Base-by-base conservation (phyloP, 2,113 vertebrate genomes). In the Lutjanus erythropterus region DNA sequence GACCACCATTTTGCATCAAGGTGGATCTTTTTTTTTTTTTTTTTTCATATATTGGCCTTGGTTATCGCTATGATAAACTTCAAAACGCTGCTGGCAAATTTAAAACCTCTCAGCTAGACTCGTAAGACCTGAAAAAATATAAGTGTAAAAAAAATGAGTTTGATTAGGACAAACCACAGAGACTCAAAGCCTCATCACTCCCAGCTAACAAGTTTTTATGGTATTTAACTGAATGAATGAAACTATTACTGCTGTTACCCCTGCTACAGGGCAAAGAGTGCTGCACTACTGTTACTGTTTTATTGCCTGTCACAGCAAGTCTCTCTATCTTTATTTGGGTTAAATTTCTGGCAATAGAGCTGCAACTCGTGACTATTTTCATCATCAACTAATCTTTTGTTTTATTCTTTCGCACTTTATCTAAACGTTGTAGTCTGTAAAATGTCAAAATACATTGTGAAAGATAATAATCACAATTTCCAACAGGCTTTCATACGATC, bases 211-310 rank as follows among this genome's bases (percentile, higher is more conserved):
- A 37, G n/a, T 3, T n/a, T 23, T 68, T 35, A 25, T 9, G 56
- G 47, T 29, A 39, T 56, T 25, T 44, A 21, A 31, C 53, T 46
- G 21, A 70, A 39, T 70, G 49, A 75, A 86, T 66, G 15, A 50
- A 67, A 49, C 35, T 9, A 27, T 42, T 72, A 15, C n/a, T 21
- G 18, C 33, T 35, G 41, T 46, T 42, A 9, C 25, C 53, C 3
- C 4, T 44, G 53, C 33, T 71, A 23, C 31, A 31, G 47, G 47
- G 29, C 25, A 21, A 39, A 58, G 19, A 55, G 59, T n/a, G n/a
- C n/a, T n/a, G n/a, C n/a, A n/a, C n/a, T 8, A 15, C 46, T 14
- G 1, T 9, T 42, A 25, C n/a, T 3, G 8, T 25, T 41, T 70
- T 64, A 56, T 27, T 49, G 6, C 10, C 14, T 25, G 14, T 71